Percentiles rank a stretch among this genome's conserved stretches.
Evolutionary conservation across 1,140 invertebrate species (phyloP).

Genomic region (Proctacanthus coquilletti): DNA sequence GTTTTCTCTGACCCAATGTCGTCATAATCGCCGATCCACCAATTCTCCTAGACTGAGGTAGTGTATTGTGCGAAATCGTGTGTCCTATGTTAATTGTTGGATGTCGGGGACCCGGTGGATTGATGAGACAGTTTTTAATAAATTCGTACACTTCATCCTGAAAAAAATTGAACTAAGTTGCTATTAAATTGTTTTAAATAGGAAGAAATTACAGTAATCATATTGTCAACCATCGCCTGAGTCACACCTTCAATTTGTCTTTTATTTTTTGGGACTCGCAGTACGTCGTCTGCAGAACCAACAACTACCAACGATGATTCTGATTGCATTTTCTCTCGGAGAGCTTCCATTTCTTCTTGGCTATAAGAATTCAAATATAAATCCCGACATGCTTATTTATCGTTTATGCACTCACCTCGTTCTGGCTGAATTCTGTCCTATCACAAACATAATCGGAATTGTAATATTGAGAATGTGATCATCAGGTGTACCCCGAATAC

Average conservation of each 20-base stretch:
- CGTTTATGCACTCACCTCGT: conserved; percentile 18
- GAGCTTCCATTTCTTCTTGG: conserved; percentile 60
- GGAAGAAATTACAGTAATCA: conserved; percentile 40
- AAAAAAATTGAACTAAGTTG: conserved; percentile 3
- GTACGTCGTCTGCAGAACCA: conserved; percentile 63
- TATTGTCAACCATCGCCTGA: conserved; percentile 66
- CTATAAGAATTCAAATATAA: conserved; percentile 23
- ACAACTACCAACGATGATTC: conserved; percentile 65
- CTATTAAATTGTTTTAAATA: background rate
- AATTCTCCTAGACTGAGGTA: background rate
- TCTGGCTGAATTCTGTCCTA: conserved; percentile 54
- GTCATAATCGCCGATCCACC: conserved; percentile 11
- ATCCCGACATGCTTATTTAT: background rate
- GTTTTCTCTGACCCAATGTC: too few species aligned
- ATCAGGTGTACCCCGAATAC: conserved; percentile 59
- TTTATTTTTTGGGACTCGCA: conserved; percentile 54
- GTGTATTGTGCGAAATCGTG: background rate
- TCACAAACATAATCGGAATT: conserved; percentile 62
- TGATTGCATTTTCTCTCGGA: conserved; percentile 56
- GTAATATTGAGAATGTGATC: conserved; percentile 58
- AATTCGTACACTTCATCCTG: conserved; percentile 48
- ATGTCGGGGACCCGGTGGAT: conserved; percentile 41
- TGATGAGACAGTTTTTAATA: conserved; percentile 38
- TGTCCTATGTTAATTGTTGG: conserved; percentile 14
- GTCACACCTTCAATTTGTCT: conserved; percentile 58